Evolutionary conservation across 2,888 invertebrate species (phyloP), one percentile per base, ranked within the genome.

Genomic region (Parnassius glacialis): DNA sequence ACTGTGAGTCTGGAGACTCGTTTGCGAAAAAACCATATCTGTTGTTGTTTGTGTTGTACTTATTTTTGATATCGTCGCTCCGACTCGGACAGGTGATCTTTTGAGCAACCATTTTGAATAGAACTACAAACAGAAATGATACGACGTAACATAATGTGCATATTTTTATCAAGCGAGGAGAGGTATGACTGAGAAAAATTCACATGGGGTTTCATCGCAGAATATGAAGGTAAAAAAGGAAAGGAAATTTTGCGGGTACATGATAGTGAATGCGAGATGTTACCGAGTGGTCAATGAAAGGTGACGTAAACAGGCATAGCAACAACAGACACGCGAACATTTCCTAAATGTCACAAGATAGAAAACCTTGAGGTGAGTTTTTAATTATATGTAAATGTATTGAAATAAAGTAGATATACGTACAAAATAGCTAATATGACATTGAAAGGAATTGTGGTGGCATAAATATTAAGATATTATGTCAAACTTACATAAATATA

Each of bases 41-140:
- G 84, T 90, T 78, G 88, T 84, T 85, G 84, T 88, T 81, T 82
- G 86, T 78, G 77, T 84, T 73, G 84, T 74, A 83, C 74, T 79
- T 81, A 84, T 82, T 85, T 87, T 87, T 89, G 89, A 84, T 84
- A 88, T 83, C 84, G 87, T 89, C 89, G 85, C 88, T 87, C 84
- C 88, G 85, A 87, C 87, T 84, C 86, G 90, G 86, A 88, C 88
- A 84, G 90, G 83, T 87, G 90, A 87, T 84, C 83, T 86, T 91
- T 90, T 86, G 87, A 86, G 90, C 84, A 88, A 91, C 91, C 91
- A 91, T 91, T 91, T 91, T 91, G 91, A 81, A 90, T 89, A 90
- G 89, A 90, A 91, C 91, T 91, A 91, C 90, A 90, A 91, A 91
- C 85, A 91, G 81, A 91, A 91, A 91, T 87, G 89, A 90, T 83